Evolutionary conservation across 2,113 vertebrate genomes (phyloP), one percentile per base, ranked within the genome.

Genomic region (Aegypius monachus): DNA sequence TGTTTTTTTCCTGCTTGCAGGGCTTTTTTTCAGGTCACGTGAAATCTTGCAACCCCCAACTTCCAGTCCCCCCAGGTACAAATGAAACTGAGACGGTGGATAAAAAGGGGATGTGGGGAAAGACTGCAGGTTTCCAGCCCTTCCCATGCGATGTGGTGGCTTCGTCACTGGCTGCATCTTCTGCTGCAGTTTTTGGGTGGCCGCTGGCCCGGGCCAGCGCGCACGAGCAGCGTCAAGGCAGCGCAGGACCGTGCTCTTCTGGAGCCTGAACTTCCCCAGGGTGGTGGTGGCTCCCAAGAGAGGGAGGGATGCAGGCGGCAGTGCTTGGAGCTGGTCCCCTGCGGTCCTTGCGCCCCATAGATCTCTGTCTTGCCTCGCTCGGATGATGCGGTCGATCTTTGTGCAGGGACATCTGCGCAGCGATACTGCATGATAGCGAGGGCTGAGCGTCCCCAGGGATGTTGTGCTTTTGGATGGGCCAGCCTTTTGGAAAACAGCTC

Each of bases 91-190:
- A 16, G 18, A 5, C 0, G 0, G 16, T 3, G 34, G 40, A 13
- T 36, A 2, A 23, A 70, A 59, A 48, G 16, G 50, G 18, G 23
- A 47, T 0, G 1, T 31, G 58, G n/a, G 21, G n/a, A 22, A 13
- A 32, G 43, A 6, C 6, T 2, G 1, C 53, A 58, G 43, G 3
- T 84, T 84, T 77, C 42, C 78, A 81, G 40, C 31, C 50, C 50
- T 71, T 38, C 14, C 59, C 2, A 0, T 36, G 73, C 0, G 0
- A 2, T 2, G 17, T 6, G 7, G 11, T 38, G 63, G n/a, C 31
- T 84, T 61, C 6, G 2, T 53, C 68, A 6, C 55, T 70, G 0
- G 0, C 36, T 62, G 32, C 31, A 7, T 8, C 43, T 55, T 29
- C 38, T 55, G 19, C 63, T 63, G 6, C 59, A 40, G 53, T 52